phyloP scores from a whole-genome alignment of 1,140 invertebrate species.

The Plutomurus gul region DNA sequence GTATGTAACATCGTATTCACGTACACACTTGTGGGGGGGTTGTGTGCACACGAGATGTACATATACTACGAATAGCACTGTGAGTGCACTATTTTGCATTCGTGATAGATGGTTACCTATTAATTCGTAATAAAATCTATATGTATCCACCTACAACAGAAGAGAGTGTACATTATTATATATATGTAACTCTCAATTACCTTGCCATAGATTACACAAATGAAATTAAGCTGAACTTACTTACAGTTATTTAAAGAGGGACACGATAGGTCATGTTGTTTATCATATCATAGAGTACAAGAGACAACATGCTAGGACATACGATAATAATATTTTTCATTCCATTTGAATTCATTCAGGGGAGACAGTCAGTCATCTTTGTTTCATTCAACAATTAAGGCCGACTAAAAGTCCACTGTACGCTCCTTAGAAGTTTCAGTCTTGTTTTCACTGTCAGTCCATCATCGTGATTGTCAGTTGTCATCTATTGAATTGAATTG shows the following conservation, averaged over 20 bases:
- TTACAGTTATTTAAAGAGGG: too few relatives aligned
- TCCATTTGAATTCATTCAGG: too few relatives aligned
- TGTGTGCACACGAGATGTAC: background rate
- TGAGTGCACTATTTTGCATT: background rate
- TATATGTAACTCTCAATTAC: background rate
- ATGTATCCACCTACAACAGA: too few relatives aligned
- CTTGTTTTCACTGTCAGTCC: background rate
- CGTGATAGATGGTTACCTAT: too few relatives aligned
- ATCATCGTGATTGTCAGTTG: background rate
- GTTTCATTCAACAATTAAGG: background rate
- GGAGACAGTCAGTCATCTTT: too few relatives aligned
- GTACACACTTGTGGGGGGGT: background rate
- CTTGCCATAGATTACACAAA: conserved; percentile 32
- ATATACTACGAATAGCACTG: background rate
- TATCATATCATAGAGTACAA: background rate
- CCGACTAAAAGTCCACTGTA: background rate
- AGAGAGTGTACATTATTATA: too few relatives aligned
- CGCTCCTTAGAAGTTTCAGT: background rate
- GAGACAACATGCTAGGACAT: background rate
- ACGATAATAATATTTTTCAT: background rate
- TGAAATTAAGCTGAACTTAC: conserved; percentile 13
- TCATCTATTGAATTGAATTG: background rate
- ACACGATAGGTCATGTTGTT: too few relatives aligned
- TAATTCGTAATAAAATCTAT: too few relatives aligned
- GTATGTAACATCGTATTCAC: background rate